Evolutionary conservation across 1,140 invertebrate species (phyloP), one percentile per base, ranked within the genome.

Genomic region (Reticulitermes speratus): DNA sequence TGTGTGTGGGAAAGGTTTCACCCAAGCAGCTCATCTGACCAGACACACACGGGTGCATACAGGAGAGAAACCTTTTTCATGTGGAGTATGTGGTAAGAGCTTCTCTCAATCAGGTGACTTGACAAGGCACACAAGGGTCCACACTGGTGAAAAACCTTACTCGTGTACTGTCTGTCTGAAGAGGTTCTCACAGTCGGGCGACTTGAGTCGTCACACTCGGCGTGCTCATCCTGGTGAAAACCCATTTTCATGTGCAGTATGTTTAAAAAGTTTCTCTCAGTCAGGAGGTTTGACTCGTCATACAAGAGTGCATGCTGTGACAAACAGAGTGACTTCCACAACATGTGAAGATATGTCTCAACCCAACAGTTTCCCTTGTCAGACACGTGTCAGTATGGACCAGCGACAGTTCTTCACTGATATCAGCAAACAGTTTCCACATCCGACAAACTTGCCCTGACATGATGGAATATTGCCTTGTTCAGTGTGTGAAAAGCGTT

Each of bases 81-180:
- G 91, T 87, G 87, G 88, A 45, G 87, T 89, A 65, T 92, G 91
- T 87, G 88, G 88, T 9, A 91, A 90, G 87, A 88, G 88, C 30
- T 92, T 92, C 85, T 90, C 90, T 75, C 89, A 90, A 59, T 90
- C 90, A 86, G 89, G 89, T 59, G 90, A 91, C 87, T 88, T 91
- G 82, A 89, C 89, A 38, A 90, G 90, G 83, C 91, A 92, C 87
- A 88, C 89, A 84, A 89, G 89, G 30, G 88, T 90, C 44, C 90
- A 91, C 87, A 89, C 89, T 32, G 90, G 90, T 23, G 88, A 88
- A 45, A 90, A 90, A 88, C 90, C 90, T 23, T 90, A 89, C 86
- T 85, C 87, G 16, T 91, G 90, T 86, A 86, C 88, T 5, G 83
- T 88, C 69, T 89, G 89, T 84, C 87, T 87, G 32, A 83, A 87